Base-by-base conservation (phyloP, 2,113 vertebrate genomes). In the Morone chrysops region DNA sequence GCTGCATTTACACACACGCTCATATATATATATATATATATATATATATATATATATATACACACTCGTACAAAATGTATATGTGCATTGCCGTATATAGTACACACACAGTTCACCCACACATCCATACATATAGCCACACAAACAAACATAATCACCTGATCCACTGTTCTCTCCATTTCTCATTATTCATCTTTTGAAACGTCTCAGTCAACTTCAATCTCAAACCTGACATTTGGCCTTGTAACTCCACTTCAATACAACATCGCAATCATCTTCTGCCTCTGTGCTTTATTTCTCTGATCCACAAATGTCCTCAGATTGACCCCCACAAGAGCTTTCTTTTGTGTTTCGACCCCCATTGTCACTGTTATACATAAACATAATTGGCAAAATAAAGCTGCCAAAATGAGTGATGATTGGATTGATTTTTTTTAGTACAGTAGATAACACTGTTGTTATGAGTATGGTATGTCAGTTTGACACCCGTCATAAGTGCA, bases 181-280 rank as follows among this genome's bases (percentile, higher is more conserved):
- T 63, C 6, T 22, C 8, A 0, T 22, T 51, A 4, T 57, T 51
- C 60, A 17, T 22, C 43, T 80, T 51, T 16, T 17, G 38, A 60
- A 59, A 66, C 5, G 36, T 80, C 61, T 36, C n/a, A 68, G 62
- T 73, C 45, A 22, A 69, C 40, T 60, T 56, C 13, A 59, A 59
- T 75, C 53, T 70, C 51, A 38, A 72, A 22, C 8, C 20, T 51
- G 56, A 83, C 76, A 50, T 50, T 71, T 75, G 54, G 62, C 84
- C 53, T 22, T 0, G 41, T 66, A 67, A 67, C 67, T 53, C 20
- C 0, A 12, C 75, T 59, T 69, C 11, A 53, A 2, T 22, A 17
- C 47, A n/a, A 17, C 68, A 75, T 20, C 14, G 11, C 25, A 62
- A 48, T 66, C 48, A 60, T 66, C 20, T 17, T 8, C 45, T 41